Evolutionary conservation across 2,113 vertebrate species (phyloP).

Genomic region (Ailurus styani): DNA sequence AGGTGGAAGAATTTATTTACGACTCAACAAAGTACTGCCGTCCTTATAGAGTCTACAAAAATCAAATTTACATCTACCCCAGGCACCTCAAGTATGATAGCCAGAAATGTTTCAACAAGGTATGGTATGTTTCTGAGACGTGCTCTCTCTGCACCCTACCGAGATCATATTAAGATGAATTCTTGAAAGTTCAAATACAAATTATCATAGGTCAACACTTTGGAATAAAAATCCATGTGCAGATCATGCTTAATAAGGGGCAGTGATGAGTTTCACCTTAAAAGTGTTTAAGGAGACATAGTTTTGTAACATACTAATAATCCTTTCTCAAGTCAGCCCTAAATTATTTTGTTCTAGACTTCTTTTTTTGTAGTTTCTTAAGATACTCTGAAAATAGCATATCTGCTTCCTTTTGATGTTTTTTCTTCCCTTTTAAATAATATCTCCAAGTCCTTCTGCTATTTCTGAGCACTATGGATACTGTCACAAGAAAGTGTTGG

Average conservation of each 20-base stretch:
- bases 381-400: conserved; percentile 20
- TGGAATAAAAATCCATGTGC: background rate
- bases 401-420: background rate
- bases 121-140: conserved; percentile 62
- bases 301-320: background rate
- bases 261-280: background rate
- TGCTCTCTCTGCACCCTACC: background rate
- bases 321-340: conserved; percentile 53
- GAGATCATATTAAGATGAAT: background rate
- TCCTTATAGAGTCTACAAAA: conserved; percentile 93
- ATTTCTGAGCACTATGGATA: conserved; percentile 28
- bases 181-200: background rate
- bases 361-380: background rate
- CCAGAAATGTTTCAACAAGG: conserved; percentile 98
- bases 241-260: background rate
- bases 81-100: conserved; percentile 98
- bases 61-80: conserved; percentile 98
- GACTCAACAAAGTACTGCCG: conserved; percentile 93
- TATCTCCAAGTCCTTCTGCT: conserved; percentile 39
- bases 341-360: background rate
- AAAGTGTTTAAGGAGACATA: background rate
- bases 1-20: conserved; percentile 95
- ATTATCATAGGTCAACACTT: background rate
- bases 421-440: conserved; percentile 32
- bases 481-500: conserved; percentile 1